Evolutionary conservation across 2,113 vertebrate genomes (phyloP).

Genomic region (Bufo bufo): DNA sequence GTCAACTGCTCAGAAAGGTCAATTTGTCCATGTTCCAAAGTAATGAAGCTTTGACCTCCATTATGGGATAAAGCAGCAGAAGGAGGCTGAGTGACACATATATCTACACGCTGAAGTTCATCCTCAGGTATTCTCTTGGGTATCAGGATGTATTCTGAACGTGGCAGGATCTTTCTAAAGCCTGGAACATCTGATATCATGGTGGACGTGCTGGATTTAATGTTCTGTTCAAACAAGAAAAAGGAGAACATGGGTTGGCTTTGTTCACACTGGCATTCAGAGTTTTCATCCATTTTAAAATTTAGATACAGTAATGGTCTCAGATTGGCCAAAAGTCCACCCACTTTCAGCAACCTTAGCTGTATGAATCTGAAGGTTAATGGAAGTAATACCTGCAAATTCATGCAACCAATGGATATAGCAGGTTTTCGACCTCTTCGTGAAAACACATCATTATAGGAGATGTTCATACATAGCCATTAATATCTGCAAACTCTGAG

Average conservation of each 20-base stretch:
- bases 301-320: too few species aligned
- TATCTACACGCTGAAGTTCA: constrained; percentile 75
- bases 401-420: too few species aligned
- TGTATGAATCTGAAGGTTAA: too few species aligned
- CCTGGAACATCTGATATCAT: constrained; percentile 87
- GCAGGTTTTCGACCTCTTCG: too few species aligned
- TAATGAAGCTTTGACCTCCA: constrained; percentile 66
- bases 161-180: constrained; percentile 95
- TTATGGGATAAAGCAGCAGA: constrained; percentile 65
- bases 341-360: too few species aligned
- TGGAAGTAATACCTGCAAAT: too few species aligned
- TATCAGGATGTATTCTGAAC: constrained; percentile 88
- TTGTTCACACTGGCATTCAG: background rate
- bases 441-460: too few species aligned
- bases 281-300: too few species aligned
- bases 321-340: too few species aligned
- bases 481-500: too few species aligned
- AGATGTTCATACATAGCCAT: too few species aligned
- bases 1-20: constrained; percentile 78
- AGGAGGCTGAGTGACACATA: constrained; percentile 67
- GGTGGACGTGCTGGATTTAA: constrained; percentile 67
- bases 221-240: constrained; percentile 67
- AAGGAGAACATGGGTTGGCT: background rate
- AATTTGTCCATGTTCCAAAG: constrained; percentile 67
- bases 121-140: constrained; percentile 78